Base-by-base conservation (phyloP, 2,113 vertebrate species). In the Scartelaos histophorus region DNA sequence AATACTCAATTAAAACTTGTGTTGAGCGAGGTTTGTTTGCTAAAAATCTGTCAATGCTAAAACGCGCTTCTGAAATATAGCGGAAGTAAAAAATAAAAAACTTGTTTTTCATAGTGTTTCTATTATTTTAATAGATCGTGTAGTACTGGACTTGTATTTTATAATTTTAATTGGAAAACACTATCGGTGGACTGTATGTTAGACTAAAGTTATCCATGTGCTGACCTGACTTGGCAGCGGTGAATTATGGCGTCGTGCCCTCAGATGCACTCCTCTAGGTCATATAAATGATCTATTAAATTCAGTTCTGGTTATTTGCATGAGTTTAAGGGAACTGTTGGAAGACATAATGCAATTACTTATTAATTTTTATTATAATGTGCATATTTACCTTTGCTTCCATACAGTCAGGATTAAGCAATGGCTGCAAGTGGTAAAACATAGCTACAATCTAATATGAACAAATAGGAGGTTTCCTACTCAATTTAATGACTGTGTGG, bases 221-320 rank as follows among this genome's bases (percentile, higher is more conserved):
- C 69, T 58, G 57, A 79, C 75, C 60, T 86, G 81, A 83, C 70
- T 43, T 46, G 15, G 70, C 76, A 67, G 38, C 46, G 0, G 21
- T 46, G 15, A 15, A 1, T 73, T 38, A 82, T 74, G 71, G 61
- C 67, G 67, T 2, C 3, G 64, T 58, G 35, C 25, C 38, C 5
- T 6, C 21, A 45, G 51, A 57, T 15, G 29, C 53, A 56, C 56
- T 25, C 4, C 24, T 60, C 57, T 4, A 64, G 17, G 34, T 64
- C 61, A 38, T 34, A 29, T 34, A 58, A 5, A 38, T n/a, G 17
- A 12, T 17, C 17, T 7, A 64, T 10, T 38, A 12, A 64, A 64
- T n/a, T 15, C 13, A 17, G 6, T 15, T 3, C 3, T 15, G 13
- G 58, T 29, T n/a, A 21, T 57, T 51, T 51, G 19, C 49, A 51